Evolutionary conservation across 2,797 vertebrate genomes (phyloP).

Genomic region (Neostethus bicornis): DNA sequence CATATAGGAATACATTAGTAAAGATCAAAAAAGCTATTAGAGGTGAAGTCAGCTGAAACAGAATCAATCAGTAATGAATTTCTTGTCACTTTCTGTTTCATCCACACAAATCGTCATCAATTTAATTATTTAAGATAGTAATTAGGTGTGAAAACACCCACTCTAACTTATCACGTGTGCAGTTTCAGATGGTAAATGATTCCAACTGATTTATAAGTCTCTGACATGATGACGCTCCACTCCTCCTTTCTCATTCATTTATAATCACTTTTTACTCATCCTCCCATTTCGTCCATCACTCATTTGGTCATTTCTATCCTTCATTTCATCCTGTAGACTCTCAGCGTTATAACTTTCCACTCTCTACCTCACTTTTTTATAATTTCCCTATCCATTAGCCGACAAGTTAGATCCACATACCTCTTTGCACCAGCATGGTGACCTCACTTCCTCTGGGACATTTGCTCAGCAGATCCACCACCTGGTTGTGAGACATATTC

Average conservation of each 20-base stretch:
- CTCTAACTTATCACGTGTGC: constrained; percentile 3
- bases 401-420: constrained; percentile 83
- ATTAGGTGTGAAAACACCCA: constrained; percentile 10
- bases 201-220: constrained; percentile 24
- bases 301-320: constrained; percentile 50
- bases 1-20: constrained; percentile 2
- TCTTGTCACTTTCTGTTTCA: constrained; percentile 1
- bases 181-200: constrained; percentile 16
- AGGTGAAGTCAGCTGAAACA: neutral
- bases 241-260: constrained; percentile 37
- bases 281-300: constrained; percentile 65
- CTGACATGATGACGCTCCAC: constrained; percentile 46
- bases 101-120: neutral
- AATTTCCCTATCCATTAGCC: constrained; percentile 31
- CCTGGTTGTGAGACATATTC: constrained; percentile 95
- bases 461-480: constrained; percentile 98
- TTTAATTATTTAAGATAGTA: constrained; percentile 11
- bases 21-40: neutral
- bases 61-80: constrained; percentile 13
- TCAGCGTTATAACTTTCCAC: constrained; percentile 42
- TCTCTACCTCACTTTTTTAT: constrained; percentile 40
- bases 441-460: constrained; percentile 95
- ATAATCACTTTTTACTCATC: constrained; percentile 38
- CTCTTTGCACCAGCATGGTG: constrained; percentile 96
- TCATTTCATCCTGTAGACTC: constrained; percentile 38